These are phyloP conservation scores for Lasiurus borealis DNA, from an alignment of 2,113 vertebrate species.

Conservation along the genomic window DNA sequence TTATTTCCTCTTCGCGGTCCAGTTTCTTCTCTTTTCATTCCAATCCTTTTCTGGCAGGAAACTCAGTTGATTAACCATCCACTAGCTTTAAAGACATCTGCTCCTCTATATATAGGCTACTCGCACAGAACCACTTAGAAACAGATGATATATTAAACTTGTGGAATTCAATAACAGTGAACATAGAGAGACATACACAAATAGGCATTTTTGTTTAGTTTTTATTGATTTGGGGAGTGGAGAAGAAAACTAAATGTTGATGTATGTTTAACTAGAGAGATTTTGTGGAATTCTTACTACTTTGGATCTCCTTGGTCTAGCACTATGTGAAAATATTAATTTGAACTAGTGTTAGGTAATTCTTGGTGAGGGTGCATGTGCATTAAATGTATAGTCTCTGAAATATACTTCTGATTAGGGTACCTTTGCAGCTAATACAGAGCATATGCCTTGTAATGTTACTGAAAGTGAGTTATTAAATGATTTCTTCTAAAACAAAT, in stretches of 20 bases:
- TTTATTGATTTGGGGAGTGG: constrained; percentile 7
- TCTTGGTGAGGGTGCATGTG: neutral
- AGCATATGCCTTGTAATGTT: neutral
- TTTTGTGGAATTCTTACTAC: neutral
- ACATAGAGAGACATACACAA: constrained; percentile 18
- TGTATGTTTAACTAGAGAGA: neutral
- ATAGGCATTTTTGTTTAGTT: constrained; percentile 39
- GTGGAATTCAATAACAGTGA: constrained; percentile 69
- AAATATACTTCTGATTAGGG: neutral
- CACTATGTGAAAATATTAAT: neutral
- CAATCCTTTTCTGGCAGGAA: neutral
- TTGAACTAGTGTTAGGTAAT: constrained; percentile 25
- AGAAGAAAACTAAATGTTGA: constrained; percentile 7
- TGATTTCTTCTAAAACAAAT: constrained; percentile 36
- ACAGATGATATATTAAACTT: constrained; percentile 83
- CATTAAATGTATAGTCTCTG: neutral
- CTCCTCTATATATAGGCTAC: constrained; percentile 83
- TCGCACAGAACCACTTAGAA: constrained; percentile 75
- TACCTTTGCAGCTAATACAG: neutral
- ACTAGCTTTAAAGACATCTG: constrained; percentile 80
- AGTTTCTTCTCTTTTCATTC: constrained; percentile 40
- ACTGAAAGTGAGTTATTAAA: neutral
- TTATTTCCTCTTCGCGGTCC: neutral
- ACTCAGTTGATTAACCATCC: neutral
- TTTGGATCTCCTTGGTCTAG: neutral